Evolutionary conservation across 2,113 vertebrate species (phyloP), one percentile per base, ranked within the genome.

Genomic region (Chaetops frenatus): DNA sequence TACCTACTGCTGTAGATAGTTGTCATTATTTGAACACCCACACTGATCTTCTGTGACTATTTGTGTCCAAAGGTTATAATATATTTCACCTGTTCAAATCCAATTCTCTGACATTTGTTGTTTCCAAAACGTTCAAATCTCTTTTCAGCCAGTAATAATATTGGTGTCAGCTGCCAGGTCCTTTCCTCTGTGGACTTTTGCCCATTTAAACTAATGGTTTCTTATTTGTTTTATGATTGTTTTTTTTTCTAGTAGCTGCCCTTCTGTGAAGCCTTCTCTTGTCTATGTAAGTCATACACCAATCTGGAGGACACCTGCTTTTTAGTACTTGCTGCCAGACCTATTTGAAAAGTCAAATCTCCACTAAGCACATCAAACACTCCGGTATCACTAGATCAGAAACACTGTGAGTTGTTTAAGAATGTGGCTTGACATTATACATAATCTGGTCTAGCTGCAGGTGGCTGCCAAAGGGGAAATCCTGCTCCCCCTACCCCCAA

Each of bases 241-340:
- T 61, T 93, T 91, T 86, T 81, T 94, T 94, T 81, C 79, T 94
- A 94, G 94, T 95, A 97, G 90, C 90, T 93, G 67, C 56, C 92
- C 74, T 54, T 93, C 89, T 95, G 54, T 80, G 93, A 87, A 95
- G 85, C 54, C 40, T 83, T 74, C 79, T 88, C 58, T 95, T 92
- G 88, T 85, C 87, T 90, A 27, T 58, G 13, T 50, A 87, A 94
- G 84, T 47, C 67, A 66, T 33, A 64, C 42, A 82, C 81, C 94
- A 97, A 67, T 97, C 93, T 95, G 95, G 95, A 95, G 67, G 93
- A 96, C 95, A 97, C 94, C 93, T 96, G 96, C 76, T 88, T 92
- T 80, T 90, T 62, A 80, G 71, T 74, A 73, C 90, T 92, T 64
- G 85, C 76, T 95, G 93, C 92, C 93, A 97, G 94, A 86, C 84